Conservation (phyloP, 2,888 invertebrate species). For the Halictus quadricinctus region DNA sequence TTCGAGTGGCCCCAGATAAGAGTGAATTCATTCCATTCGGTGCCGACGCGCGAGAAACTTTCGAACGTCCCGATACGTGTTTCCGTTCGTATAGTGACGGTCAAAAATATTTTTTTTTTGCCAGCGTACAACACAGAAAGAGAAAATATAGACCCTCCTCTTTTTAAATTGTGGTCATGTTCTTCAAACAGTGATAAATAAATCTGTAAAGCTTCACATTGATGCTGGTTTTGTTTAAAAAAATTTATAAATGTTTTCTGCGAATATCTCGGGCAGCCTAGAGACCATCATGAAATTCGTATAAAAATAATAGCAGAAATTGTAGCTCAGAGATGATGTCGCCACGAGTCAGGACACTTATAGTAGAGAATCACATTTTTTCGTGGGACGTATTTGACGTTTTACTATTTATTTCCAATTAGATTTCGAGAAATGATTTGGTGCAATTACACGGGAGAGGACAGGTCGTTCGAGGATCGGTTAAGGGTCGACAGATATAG, state of each 20-base stretch:
- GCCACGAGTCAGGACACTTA: background rate
- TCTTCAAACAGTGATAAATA: too few species aligned
- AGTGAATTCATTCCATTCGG: background rate
- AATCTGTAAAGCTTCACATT: too few species aligned
- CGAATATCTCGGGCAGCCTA: too few species aligned
- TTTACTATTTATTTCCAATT: background rate
- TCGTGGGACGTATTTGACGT: background rate
- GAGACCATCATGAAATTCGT: too few species aligned
- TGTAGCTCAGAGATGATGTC: background rate
- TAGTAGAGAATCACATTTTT: background rate
- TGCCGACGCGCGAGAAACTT: too few species aligned
- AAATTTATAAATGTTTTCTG: too few species aligned
- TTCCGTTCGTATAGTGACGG: background rate
- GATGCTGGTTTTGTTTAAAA: too few species aligned
- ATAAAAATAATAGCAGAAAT: background rate
- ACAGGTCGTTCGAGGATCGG: constrained; percentile 24
- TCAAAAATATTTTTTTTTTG: background rate
- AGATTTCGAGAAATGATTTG: constrained; percentile 2
- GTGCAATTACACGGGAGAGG: constrained; percentile 18
- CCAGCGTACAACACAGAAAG: too few species aligned
- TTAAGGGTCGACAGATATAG: constrained; percentile 22
- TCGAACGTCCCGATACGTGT: background rate
- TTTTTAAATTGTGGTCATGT: too few species aligned
- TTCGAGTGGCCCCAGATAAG: background rate
- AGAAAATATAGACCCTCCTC: too few species aligned